phyloP scores from a whole-genome alignment of 2,113 vertebrate species.

The Chauna torquata region DNA sequence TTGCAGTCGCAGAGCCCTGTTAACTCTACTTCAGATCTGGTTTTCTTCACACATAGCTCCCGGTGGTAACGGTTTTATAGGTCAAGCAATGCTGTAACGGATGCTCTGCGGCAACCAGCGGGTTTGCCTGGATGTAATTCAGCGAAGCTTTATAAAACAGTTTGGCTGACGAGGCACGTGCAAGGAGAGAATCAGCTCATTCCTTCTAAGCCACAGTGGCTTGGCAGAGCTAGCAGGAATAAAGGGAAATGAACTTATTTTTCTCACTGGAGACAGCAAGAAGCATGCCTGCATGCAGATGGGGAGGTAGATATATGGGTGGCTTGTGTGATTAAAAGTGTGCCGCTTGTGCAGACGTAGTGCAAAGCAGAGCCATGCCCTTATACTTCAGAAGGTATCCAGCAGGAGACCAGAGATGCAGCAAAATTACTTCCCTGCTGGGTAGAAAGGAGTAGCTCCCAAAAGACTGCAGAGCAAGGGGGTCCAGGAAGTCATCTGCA shows the following conservation, averaged over 20 bases:
- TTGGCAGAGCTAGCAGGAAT: background rate
- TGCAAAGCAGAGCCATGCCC: background rate
- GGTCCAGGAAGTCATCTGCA: background rate
- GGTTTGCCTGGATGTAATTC: background rate
- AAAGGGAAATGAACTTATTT: background rate
- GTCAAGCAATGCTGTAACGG: background rate
- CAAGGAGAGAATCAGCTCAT: background rate
- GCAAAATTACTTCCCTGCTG: background rate
- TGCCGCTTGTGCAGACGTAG: background rate
- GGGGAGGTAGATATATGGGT: background rate
- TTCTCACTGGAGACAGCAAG: background rate
- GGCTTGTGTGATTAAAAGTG: fast-evolving
- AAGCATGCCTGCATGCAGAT: fast-evolving
- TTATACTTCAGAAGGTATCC: fast-evolving
- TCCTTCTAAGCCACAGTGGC: background rate
- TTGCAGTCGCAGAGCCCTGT: background rate
- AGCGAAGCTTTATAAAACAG: background rate
- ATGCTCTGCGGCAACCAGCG: background rate
- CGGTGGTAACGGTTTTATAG: background rate
- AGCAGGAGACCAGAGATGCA: background rate
- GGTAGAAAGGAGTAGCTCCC: background rate
- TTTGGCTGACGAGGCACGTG: background rate
- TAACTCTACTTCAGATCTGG: background rate
- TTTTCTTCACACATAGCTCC: background rate
- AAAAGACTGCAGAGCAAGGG: background rate